These are phyloP conservation scores for Rotaria sp. DNA, from an alignment of 2,888 invertebrate genomes.

Conservation along the genomic window DNA sequence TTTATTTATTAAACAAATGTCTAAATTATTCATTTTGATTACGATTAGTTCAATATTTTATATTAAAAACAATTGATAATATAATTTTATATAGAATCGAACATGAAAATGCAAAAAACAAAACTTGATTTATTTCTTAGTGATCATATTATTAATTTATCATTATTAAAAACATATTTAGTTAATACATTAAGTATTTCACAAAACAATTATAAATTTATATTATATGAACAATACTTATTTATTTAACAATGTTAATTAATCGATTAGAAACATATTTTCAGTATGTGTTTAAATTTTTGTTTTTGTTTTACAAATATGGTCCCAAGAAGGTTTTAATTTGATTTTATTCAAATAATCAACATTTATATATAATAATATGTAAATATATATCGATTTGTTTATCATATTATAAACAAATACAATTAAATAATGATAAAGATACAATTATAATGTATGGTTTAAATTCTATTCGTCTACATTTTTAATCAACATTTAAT, in stretches of 20 bases:
- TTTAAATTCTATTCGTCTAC: not conserved
- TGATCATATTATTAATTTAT: not conserved
- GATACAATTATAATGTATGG: not conserved
- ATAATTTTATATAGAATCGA: not conserved
- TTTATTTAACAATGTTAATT: not conserved
- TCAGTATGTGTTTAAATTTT: not conserved
- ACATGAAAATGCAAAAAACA: not conserved
- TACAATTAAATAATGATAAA: not conserved
- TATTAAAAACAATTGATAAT: not conserved
- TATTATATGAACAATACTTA: not conserved
- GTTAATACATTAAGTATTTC: not conserved
- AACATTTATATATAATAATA: not conserved
- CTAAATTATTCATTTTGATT: not conserved
- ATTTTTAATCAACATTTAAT: not conserved
- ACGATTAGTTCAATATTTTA: not conserved
- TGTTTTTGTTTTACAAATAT: not conserved
- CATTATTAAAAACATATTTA: not conserved
- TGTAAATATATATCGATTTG: not conserved
- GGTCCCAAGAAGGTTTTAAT: conserved; percentile 1
- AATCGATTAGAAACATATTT: not conserved
- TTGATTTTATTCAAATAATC: not conserved
- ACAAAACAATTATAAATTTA: not conserved
- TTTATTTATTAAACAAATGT: not conserved
- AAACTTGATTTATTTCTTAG: not conserved
- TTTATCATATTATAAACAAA: not conserved